Conservation (phyloP, 2,113 vertebrate species). For the Columbina picui region DNA sequence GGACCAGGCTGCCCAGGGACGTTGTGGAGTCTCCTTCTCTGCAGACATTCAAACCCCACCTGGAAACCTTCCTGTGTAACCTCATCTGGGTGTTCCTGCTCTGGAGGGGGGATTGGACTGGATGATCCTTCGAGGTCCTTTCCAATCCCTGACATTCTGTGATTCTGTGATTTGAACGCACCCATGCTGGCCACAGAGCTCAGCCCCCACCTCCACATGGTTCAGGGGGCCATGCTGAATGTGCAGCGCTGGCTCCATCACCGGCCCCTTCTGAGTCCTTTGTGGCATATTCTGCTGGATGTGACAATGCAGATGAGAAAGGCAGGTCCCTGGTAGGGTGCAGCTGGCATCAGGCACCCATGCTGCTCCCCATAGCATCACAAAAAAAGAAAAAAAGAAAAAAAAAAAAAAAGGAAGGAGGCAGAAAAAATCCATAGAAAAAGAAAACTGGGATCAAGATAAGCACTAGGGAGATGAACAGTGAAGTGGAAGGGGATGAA, state of each 20-base stretch:
- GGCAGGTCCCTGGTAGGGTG: background rate
- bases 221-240: accelerated
- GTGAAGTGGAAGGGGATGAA: conserved; percentile 51
- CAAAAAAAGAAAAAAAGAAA: background rate
- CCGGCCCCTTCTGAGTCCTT: background rate
- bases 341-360: background rate
- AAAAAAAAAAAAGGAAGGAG: background rate
- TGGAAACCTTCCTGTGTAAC: too few species aligned
- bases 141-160: too few species aligned
- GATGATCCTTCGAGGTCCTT: too few species aligned
- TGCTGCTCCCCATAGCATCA: background rate
- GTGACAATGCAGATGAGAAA: background rate
- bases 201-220: accelerated
- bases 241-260: accelerated
- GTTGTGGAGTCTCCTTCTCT: too few species aligned
- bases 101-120: too few species aligned
- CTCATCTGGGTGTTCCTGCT: too few species aligned
- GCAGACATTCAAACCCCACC: too few species aligned
- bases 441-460: conserved; percentile 33
- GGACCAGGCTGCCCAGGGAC: too few species aligned
- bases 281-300: background rate
- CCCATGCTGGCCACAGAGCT: accelerated
- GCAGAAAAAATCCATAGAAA: background rate
- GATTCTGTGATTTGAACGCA: too few species aligned
- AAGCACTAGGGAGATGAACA: conserved; percentile 6